A percentile compares a stretch with the other conserved stretches of the same genome.
phyloP scores from a whole-genome alignment of 2,797 vertebrate species.

The Champsocephalus esox region DNA sequence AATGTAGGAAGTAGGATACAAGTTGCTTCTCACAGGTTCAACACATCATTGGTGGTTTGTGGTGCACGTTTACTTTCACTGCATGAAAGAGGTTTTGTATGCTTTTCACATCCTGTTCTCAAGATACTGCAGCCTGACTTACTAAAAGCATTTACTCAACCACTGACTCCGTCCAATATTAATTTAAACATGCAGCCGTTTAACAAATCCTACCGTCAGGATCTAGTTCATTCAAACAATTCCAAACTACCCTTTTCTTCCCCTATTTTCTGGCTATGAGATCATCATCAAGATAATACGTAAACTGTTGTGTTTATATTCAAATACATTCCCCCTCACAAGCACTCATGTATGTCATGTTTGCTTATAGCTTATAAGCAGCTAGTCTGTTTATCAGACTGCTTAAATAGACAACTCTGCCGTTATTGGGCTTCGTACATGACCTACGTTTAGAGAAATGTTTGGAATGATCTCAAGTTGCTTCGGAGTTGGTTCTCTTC shows the following conservation, averaged over 20 bases:
- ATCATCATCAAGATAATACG: too few species aligned
- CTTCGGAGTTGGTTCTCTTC: neutral
- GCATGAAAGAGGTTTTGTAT: neutral
- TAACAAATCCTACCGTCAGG: neutral
- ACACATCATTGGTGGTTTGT: neutral
- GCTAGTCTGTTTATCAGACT: neutral
- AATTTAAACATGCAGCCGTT: neutral
- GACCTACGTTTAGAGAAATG: neutral
- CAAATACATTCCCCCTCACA: neutral
- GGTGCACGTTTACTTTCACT: neutral
- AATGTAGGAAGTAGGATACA: conserved; percentile 16
- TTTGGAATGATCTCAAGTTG: neutral
- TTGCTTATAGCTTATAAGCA: neutral
- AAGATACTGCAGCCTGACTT: neutral
- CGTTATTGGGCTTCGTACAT: neutral
- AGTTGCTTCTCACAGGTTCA: conserved; percentile 11
- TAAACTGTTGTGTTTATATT: neutral
- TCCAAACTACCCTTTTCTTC: neutral
- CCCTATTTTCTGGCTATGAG: neutral
- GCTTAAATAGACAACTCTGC: neutral
- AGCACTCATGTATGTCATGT: neutral
- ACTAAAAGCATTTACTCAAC: neutral
- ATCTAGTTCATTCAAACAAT: neutral
- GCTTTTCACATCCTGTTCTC: conserved; percentile 26
- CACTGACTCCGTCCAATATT: neutral